These are phyloP conservation scores for Ivindomyrus marchei DNA, from an alignment of 2,113 vertebrate species.

Conservation along the genomic window DNA sequence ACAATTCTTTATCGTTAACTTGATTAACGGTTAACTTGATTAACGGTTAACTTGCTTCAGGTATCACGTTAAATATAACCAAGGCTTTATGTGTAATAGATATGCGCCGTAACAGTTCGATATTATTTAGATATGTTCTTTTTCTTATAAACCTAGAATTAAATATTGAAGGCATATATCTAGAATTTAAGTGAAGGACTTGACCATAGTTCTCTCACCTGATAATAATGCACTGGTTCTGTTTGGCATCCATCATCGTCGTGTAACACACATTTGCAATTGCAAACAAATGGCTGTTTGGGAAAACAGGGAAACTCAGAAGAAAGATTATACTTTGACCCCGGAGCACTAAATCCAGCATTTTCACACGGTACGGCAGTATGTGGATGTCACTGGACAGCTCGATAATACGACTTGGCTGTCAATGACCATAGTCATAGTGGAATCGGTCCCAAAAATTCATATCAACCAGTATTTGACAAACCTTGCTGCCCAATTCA, in stretches of 20 bases:
- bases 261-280: constrained; percentile 84
- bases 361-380: background rate
- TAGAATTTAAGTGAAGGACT: background rate
- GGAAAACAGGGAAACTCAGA: constrained; percentile 15
- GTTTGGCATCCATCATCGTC: constrained; percentile 95
- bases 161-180: background rate
- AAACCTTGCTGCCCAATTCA: background rate
- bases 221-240: constrained; percentile 94
- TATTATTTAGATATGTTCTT: background rate
- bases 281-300: constrained; percentile 86
- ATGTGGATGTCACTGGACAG: background rate
- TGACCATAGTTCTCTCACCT: constrained; percentile 61
- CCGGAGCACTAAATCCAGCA: background rate
- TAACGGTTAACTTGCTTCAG: background rate
- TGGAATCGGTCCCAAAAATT: background rate
- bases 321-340: background rate
- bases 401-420: background rate
- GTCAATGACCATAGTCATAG: background rate
- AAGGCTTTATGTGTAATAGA: background rate
- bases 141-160: background rate
- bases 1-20: background rate
- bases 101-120: background rate
- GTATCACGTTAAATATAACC: background rate
- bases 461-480: background rate
- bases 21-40: background rate